These are phyloP conservation scores for Eretmocerus hayati DNA, from an alignment of 2,888 invertebrate species.

Conservation along the genomic window DNA sequence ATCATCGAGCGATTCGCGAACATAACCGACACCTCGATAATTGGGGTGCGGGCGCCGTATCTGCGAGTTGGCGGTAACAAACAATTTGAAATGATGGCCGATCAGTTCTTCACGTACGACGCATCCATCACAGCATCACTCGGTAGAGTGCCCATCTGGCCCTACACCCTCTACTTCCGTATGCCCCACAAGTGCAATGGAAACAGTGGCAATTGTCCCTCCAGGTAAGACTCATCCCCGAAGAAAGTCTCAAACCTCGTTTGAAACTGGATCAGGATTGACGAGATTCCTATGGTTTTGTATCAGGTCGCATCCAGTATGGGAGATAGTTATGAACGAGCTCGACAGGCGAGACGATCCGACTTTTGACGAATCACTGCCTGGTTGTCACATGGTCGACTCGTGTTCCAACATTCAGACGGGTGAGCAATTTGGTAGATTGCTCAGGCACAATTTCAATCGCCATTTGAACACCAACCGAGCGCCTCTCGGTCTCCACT, in stretches of 20 bases:
- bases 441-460: slow-evolving; percentile 89
- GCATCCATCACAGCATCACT: slow-evolving; percentile 88
- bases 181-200: slow-evolving; percentile 95
- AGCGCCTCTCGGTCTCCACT: slow-evolving; percentile 85
- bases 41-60: slow-evolving; percentile 76
- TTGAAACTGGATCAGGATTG: too few relatives aligned
- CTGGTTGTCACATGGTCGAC: slow-evolving; percentile 92
- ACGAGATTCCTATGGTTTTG: too few relatives aligned
- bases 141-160: slow-evolving; percentile 89
- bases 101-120: slow-evolving; percentile 91
- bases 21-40: slow-evolving; percentile 85
- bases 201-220: slow-evolving; percentile 89
- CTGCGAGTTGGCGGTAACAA: slow-evolving; percentile 87
- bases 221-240: slow-evolving; percentile 37
- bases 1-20: slow-evolving; percentile 86
- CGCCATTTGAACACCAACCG: slow-evolving; percentile 89
- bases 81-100: slow-evolving; percentile 95
- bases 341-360: slow-evolving; percentile 89
- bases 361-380: slow-evolving; percentile 85
- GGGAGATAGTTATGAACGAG: slow-evolving; percentile 97
- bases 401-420: slow-evolving; percentile 89
- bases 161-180: slow-evolving; percentile 92
- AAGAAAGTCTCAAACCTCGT: too few relatives aligned
- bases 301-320: slow-evolving; percentile 75
- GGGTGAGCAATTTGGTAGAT: slow-evolving; percentile 83